Base-by-base conservation (phyloP, 2,113 vertebrate genomes). In the Platichthys flesus region DNA sequence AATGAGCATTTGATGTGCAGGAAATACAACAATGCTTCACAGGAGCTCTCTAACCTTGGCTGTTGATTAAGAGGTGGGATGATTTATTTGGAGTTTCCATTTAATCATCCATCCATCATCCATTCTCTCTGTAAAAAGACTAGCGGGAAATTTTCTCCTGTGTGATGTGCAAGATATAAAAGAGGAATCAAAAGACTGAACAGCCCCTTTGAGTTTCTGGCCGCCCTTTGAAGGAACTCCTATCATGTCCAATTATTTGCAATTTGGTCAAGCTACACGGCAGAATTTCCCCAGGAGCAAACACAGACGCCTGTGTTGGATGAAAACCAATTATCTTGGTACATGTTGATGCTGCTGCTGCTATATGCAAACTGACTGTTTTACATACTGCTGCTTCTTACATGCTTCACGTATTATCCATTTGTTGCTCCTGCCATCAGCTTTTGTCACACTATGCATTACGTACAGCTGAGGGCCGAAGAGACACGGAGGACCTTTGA, bases 31-130 rank as follows among this genome's bases (percentile, higher is more conserved):
- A 1, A 9, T 10, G 40, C 80, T 70, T 82, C 56, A 77, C 59
- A 78, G 74, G 52, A 10, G 9, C 40, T 16, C 21, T 9, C 40
- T 37, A 74, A 76, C 20, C 63, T 60, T 2, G 0, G 37, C 40
- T 26, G 37, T 40, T 35, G 63, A 64, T 61, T 37, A 42, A 47
- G n/a, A 23, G 15, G 16, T n/a, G 47, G 24, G 26, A 13, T 18
- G 74, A 77, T 84, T 77, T 45, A 62, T 76, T 66, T 67, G 26
- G 6, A 63, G 5, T 54, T 84, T 12, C 4, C 10, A 2, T 31
- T 7, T 3, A 67, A 68, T 64, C 31, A 40, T 20, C 59, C 59
- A 61, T 20, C 10, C 59, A 61, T 61, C 59, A 40, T 40, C 5
- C 16, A 40, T 45, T 1, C 0, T 68, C 16, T 63, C 20, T 20